Conservation (phyloP, 2,113 vertebrate species). For the Pseudopipra pipra region DNA sequence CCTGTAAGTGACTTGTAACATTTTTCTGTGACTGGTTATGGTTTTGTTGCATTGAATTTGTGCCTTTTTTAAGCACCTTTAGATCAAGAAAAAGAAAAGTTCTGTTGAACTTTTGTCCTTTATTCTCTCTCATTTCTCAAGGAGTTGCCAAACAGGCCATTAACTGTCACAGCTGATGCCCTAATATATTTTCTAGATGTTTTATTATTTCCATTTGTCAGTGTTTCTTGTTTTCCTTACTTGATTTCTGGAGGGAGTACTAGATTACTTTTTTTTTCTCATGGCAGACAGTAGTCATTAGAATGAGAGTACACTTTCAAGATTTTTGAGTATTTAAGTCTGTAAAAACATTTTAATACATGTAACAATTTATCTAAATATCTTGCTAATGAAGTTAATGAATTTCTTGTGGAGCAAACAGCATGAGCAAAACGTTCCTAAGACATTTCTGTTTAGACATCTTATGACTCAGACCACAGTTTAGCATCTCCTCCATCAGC, state of each 20-base stretch:
- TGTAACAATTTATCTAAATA: neutral
- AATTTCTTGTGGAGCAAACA: neutral
- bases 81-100: neutral
- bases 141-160: neutral
- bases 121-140: neutral
- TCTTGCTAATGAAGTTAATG: neutral
- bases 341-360: neutral
- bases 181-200: neutral
- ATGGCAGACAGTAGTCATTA: neutral
- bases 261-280: neutral
- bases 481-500: neutral
- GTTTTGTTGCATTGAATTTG: neutral
- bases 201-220: neutral
- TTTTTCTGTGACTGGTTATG: slow-evolving; percentile 1
- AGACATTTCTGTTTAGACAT: neutral
- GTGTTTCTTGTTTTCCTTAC: neutral
- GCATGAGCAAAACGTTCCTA: neutral
- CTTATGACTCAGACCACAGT: neutral
- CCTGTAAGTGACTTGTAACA: slow-evolving; percentile 85
- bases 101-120: neutral
- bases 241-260: neutral
- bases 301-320: neutral
- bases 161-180: neutral
- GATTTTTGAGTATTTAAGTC: neutral
- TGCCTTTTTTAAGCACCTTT: neutral